These are phyloP conservation scores for Chrysolina americana DNA, from an alignment of 2,888 invertebrate genomes.

Conservation along the genomic window DNA sequence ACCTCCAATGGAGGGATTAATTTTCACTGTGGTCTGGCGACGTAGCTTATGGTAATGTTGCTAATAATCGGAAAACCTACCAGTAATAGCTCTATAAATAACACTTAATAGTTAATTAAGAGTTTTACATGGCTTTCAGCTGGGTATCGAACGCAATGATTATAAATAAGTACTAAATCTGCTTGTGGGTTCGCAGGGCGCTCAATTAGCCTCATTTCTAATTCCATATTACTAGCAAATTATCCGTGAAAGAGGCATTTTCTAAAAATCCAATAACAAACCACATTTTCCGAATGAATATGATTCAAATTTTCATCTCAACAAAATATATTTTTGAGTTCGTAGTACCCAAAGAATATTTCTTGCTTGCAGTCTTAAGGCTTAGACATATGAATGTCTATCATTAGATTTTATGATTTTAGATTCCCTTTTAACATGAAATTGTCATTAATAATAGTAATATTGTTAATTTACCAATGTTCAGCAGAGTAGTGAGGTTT, in stretches of 20 bases:
- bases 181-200: slow-evolving; percentile 44
- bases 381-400: too few species aligned
- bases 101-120: slow-evolving; percentile 43
- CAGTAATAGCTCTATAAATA: slow-evolving; percentile 38
- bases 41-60: slow-evolving; percentile 41
- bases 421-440: too few species aligned
- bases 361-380: too few species aligned
- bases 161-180: slow-evolving; percentile 61
- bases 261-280: too few species aligned
- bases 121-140: slow-evolving; percentile 38
- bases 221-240: slow-evolving; percentile 54
- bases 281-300: too few species aligned
- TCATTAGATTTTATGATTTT: too few species aligned
- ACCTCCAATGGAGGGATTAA: slow-evolving; percentile 26
- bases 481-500: too few species aligned
- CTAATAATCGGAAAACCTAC: slow-evolving; percentile 42
- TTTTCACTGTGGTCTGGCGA: slow-evolving; percentile 30
- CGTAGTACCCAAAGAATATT: too few species aligned
- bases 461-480: too few species aligned
- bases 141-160: slow-evolving; percentile 56
- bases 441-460: too few species aligned
- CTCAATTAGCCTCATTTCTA: slow-evolving; percentile 62
- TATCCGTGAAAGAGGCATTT: slow-evolving; percentile 36
- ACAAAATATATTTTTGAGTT: too few species aligned
- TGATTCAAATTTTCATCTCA: too few species aligned